Conservation (phyloP, 2,797 vertebrate species). For the Sebastes hubbsi region DNA sequence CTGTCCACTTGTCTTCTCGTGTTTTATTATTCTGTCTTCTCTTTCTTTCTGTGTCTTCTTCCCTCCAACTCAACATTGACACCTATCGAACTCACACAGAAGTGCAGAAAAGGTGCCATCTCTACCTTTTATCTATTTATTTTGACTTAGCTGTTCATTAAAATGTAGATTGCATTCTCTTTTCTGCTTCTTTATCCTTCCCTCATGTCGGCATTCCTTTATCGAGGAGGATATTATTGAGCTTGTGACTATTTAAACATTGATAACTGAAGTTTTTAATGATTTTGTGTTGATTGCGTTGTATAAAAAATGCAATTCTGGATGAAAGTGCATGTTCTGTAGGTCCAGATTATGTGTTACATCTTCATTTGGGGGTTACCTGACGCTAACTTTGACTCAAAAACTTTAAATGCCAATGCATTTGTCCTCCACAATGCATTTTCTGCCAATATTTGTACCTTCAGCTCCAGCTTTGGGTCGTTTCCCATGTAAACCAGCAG, state of each 20-base stretch:
- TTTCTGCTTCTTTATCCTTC: not conserved
- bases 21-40: not conserved
- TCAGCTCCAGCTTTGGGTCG: constrained; percentile 75
- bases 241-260: not conserved
- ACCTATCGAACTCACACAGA: constrained; percentile 21
- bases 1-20: constrained; percentile 3
- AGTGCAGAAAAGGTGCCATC: constrained; percentile 7
- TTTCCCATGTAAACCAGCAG: constrained; percentile 84
- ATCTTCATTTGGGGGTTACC: not conserved
- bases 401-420: constrained; percentile 31
- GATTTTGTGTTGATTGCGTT: not conserved
- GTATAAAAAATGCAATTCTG: not conserved
- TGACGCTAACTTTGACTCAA: not conserved
- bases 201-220: not conserved
- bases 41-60: not conserved
- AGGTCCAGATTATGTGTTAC: not conserved
- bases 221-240: constrained; percentile 17
- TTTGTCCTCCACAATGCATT: constrained; percentile 7
- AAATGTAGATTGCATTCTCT: not conserved
- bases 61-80: constrained; percentile 50
- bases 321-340: not conserved
- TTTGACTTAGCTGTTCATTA: not conserved
- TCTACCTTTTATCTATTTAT: not conserved
- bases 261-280: not conserved
- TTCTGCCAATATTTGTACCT: constrained; percentile 67